Percentiles rank a stretch among this genome's conserved stretches.
phyloP scores from a whole-genome alignment of 2,113 vertebrate genomes.

The Apistogramma diplotaenia region DNA sequence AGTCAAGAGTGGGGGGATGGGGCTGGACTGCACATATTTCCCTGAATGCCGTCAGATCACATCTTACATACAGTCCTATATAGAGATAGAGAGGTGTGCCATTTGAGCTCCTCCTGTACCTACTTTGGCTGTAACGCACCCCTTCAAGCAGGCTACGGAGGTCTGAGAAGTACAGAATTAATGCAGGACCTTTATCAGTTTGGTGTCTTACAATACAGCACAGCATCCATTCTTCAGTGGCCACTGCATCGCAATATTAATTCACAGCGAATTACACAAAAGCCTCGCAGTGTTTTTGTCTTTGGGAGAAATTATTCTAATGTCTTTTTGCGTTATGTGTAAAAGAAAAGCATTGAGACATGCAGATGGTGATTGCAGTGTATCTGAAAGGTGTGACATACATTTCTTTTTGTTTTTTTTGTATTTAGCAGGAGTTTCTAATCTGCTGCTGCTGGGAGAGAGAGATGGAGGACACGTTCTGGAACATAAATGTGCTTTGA shows the following conservation, averaged over 20 bases:
- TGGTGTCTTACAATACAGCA: constrained; percentile 37
- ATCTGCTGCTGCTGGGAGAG: background rate
- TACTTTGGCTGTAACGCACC: constrained; percentile 3
- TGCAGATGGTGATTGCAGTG: background rate
- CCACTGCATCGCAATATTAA: constrained; percentile 31
- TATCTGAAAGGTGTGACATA: background rate
- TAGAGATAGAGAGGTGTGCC: background rate
- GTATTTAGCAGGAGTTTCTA: constrained; percentile 28
- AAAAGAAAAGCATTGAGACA: background rate
- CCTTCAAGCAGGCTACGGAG: constrained; percentile 19
- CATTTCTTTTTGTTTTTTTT: constrained; percentile 17
- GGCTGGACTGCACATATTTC: constrained; percentile 38
- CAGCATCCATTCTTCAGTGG: constrained; percentile 28
- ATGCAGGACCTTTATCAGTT: constrained; percentile 67
- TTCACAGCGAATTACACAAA: constrained; percentile 27
- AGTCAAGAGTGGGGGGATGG: constrained; percentile 34
- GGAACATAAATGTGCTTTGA: constrained; percentile 42
- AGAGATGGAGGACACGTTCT: constrained; percentile 16
- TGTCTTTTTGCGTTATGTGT: background rate
- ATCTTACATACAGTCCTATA: constrained; percentile 17
- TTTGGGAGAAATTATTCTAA: background rate
- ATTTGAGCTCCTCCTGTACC: background rate
- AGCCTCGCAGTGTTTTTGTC: background rate
- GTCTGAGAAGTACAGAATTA: constrained; percentile 54
- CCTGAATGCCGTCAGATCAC: constrained; percentile 36